A percentile compares a stretch with the other conserved stretches of the same genome.
These are phyloP conservation scores for Penaeus chinensis DNA, from an alignment of 1,140 invertebrate genomes.

Conservation along the genomic window DNA sequence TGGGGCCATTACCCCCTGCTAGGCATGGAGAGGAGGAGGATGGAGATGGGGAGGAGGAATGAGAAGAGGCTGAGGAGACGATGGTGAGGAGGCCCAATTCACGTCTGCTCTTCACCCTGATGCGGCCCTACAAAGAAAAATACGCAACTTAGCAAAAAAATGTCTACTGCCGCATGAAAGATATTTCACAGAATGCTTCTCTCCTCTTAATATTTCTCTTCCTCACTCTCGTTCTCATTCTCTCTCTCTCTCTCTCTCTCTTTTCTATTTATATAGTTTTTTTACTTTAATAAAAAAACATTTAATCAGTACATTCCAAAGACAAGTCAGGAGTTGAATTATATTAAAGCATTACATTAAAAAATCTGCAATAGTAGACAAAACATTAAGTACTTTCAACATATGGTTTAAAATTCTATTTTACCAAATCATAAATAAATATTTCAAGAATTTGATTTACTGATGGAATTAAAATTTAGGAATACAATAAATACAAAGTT, in stretches of 20 bases:
- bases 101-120: conserved; percentile 59
- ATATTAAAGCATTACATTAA: too few species aligned
- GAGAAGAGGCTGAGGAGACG: conserved; percentile 40
- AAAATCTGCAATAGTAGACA: too few species aligned
- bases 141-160: conserved; percentile 54
- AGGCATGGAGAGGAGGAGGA: conserved; percentile 36
- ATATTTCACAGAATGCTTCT: neutral
- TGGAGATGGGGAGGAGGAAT: conserved; percentile 35
- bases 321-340: too few species aligned
- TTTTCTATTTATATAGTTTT: too few species aligned
- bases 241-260: too few species aligned
- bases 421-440: too few species aligned
- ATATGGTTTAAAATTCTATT: too few species aligned
- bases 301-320: neutral
- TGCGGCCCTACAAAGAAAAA: conserved; percentile 62
- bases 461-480: too few species aligned
- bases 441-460: too few species aligned
- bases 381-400: too few species aligned
- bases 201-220: neutral
- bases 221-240: neutral
- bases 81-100: conserved; percentile 57
- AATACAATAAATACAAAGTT: too few species aligned
- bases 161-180: conserved; percentile 13
- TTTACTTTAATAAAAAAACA: too few species aligned
- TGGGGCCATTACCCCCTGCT: conserved; percentile 23